Evolutionary conservation across 2,888 invertebrate genomes (phyloP).

Genomic region (Leptopterna dolabrata): DNA sequence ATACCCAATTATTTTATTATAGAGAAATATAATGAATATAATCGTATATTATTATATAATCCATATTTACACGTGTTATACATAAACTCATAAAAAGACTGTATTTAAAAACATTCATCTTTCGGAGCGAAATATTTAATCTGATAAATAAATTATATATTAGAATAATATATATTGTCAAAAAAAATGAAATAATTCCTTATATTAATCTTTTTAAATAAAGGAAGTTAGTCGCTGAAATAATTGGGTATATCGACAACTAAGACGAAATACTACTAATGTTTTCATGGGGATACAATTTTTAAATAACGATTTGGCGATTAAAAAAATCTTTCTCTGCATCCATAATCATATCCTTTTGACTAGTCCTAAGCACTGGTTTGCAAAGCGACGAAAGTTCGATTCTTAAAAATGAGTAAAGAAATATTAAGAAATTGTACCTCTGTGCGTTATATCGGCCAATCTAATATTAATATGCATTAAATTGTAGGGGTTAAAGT

Average conservation of each 20-base stretch:
- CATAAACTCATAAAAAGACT: slow-evolving; percentile 40
- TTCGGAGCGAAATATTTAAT: slow-evolving; percentile 32
- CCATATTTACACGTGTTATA: slow-evolving; percentile 40
- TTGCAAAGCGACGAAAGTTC: slow-evolving; percentile 8
- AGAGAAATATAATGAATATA: slow-evolving; percentile 18
- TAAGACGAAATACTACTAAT: slow-evolving; percentile 26
- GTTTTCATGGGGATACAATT: slow-evolving; percentile 29
- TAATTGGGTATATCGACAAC: slow-evolving; percentile 47
- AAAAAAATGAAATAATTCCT: slow-evolving; percentile 4
- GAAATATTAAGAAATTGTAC: slow-evolving; percentile 30
- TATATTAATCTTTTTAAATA: not conserved
- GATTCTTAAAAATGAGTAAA: not conserved
- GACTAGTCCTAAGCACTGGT: slow-evolving; percentile 43
- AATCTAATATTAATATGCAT: slow-evolving; percentile 47
- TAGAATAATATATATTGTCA: slow-evolving; percentile 13
- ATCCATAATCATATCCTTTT: slow-evolving; percentile 46
- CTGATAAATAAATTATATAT: slow-evolving; percentile 12
- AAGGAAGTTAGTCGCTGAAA: slow-evolving; percentile 10
- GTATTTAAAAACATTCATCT: slow-evolving; percentile 37
- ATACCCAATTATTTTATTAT: slow-evolving; percentile 53
- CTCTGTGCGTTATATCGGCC: slow-evolving; percentile 32
- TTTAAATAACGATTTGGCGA: not conserved
- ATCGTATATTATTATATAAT: slow-evolving; percentile 30
- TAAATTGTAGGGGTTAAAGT: slow-evolving; percentile 49
- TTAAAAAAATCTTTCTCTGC: slow-evolving; percentile 3